Conservation (phyloP, 2,113 vertebrate species). For the Syngnathus scovelli region DNA sequence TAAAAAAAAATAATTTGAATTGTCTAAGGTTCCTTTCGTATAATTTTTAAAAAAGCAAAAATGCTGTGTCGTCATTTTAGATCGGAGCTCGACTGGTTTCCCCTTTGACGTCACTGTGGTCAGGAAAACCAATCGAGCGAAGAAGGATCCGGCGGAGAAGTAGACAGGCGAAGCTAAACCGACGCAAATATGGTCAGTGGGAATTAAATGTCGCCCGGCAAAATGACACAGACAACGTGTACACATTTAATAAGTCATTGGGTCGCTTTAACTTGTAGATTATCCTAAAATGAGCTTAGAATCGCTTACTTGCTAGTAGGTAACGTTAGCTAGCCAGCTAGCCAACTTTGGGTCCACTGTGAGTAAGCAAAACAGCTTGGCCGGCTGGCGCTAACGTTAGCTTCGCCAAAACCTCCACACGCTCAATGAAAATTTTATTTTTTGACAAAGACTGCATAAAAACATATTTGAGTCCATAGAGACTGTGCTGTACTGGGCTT, state of each 20-base stretch:
- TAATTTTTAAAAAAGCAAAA: neutral
- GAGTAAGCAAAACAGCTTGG: slow-evolving; percentile 67
- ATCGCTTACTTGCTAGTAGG: neutral
- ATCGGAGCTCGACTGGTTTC: slow-evolving; percentile 42
- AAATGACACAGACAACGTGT: fast-evolving
- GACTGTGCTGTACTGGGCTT: neutral
- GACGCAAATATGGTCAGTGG: slow-evolving; percentile 64
- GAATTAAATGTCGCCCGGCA: neutral
- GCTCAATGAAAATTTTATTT: neutral
- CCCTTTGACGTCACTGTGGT: slow-evolving; percentile 13
- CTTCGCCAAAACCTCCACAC: neutral
- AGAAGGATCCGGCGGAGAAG: slow-evolving; percentile 17
- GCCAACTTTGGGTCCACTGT: slow-evolving; percentile 47
- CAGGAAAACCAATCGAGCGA: slow-evolving; percentile 47
- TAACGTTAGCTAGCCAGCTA: slow-evolving; percentile 37
- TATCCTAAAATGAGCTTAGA: neutral
- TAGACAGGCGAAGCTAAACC: slow-evolving; percentile 11
- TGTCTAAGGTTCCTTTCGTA: neutral
- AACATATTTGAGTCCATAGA: neutral
- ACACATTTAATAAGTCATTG: neutral
- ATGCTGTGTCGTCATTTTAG: neutral
- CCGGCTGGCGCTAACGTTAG: slow-evolving; percentile 6
- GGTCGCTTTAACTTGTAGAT: neutral
- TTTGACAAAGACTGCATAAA: neutral
- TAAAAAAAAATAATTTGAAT: neutral